phyloP scores from a whole-genome alignment of 2,888 invertebrate genomes.

The Oscheius sp. region DNA sequence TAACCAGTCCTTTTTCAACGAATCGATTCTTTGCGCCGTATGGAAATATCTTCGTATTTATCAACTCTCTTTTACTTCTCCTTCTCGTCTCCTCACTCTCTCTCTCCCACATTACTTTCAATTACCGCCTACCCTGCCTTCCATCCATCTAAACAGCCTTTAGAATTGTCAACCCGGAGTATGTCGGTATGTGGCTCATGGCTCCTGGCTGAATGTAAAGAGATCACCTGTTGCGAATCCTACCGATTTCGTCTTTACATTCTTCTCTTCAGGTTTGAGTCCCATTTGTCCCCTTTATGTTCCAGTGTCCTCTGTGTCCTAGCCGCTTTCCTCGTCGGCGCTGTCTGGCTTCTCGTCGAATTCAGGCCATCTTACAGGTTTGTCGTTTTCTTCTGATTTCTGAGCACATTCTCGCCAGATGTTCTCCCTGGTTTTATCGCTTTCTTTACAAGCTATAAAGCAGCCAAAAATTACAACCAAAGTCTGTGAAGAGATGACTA shows the following conservation, averaged over 20 bases:
- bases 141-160: not conserved
- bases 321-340: slow-evolving; percentile 39
- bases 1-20: not conserved
- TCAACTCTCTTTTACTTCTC: not conserved
- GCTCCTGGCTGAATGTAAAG: slow-evolving; percentile 45
- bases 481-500: no score
- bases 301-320: slow-evolving; percentile 42
- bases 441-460: no score
- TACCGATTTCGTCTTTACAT: slow-evolving; percentile 51
- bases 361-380: slow-evolving; percentile 47
- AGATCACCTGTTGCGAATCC: slow-evolving; percentile 50
- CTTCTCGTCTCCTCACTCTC: not conserved
- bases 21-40: not conserved
- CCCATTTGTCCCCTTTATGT: not conserved
- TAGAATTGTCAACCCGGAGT: not conserved
- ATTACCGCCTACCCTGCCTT: not conserved
- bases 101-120: not conserved
- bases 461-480: no score
- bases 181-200: slow-evolving; percentile 51
- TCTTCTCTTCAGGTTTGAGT: slow-evolving; percentile 42
- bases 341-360: slow-evolving; percentile 48
- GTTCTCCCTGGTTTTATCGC: no score
- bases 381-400: not conserved
- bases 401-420: no score
- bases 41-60: not conserved